Conservation (phyloP, 2,113 vertebrate genomes). For the Dromiciops gliroides region DNA sequence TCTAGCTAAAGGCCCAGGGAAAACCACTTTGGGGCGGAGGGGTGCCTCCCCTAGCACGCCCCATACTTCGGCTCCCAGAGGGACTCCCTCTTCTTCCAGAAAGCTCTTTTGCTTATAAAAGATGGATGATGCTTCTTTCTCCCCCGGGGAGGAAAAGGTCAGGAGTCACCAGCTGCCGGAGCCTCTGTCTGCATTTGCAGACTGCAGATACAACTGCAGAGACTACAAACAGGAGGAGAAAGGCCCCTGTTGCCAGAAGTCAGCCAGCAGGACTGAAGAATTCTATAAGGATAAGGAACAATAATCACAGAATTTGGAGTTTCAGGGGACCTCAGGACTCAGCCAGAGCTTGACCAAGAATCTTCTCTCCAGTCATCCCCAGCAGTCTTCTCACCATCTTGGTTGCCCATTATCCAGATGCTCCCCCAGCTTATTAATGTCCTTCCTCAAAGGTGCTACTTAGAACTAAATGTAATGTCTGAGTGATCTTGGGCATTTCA, state of each 20-base stretch:
- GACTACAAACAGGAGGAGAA: background rate
- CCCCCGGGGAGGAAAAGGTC: conserved; percentile 36
- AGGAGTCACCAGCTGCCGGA: conserved; percentile 63
- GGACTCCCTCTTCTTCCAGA: background rate
- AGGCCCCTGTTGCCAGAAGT: background rate
- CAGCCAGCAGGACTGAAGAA: background rate
- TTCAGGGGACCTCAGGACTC: background rate
- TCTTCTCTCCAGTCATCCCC: background rate
- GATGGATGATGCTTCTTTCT: conserved; percentile 26
- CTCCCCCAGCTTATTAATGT: background rate
- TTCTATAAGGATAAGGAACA: background rate
- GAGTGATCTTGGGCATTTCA: background rate
- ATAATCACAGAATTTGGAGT: background rate
- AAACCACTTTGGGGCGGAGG: background rate
- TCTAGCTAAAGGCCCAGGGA: background rate
- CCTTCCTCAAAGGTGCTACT: background rate
- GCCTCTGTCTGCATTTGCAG: background rate
- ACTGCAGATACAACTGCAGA: background rate
- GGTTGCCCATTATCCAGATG: background rate
- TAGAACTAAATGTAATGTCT: background rate
- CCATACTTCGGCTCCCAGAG: background rate
- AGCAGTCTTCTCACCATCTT: background rate
- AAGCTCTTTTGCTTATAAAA: conserved; percentile 48
- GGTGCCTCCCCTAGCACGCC: background rate
- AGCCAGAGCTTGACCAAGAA: background rate